These are phyloP conservation scores for Glossophaga mutica DNA, from an alignment of 2,797 vertebrate species.

Conservation along the genomic window DNA sequence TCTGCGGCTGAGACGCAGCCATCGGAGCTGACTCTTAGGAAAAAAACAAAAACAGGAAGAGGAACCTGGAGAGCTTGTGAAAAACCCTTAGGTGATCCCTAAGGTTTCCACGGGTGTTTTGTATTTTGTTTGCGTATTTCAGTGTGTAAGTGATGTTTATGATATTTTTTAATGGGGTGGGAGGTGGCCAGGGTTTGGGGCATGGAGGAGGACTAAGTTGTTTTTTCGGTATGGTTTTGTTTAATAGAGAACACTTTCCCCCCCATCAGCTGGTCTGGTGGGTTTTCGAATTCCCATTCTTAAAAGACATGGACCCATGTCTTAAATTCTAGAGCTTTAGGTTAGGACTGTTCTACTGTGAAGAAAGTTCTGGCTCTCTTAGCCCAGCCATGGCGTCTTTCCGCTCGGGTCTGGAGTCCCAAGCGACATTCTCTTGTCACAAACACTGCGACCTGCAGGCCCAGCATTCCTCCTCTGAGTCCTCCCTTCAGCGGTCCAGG, in stretches of 20 bases:
- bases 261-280: constrained; percentile 83
- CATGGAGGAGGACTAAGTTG: not conserved
- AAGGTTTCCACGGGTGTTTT: not conserved
- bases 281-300: constrained; percentile 66
- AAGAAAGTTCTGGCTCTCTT: constrained; percentile 48
- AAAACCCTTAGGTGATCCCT: not conserved
- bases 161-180: not conserved
- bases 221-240: constrained; percentile 41
- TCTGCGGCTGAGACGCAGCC: not conserved
- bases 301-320: constrained; percentile 44
- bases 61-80: not conserved
- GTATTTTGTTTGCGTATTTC: constrained; percentile 14
- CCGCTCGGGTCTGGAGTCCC: not conserved
- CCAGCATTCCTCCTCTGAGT: not conserved
- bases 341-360: constrained; percentile 63
- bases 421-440: not conserved
- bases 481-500: not conserved
- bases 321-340: not conserved
- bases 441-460: not conserved
- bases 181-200: not conserved
- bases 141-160: constrained; percentile 41
- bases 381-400: not conserved
- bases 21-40: not conserved
- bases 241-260: not conserved
- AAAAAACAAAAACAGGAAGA: not conserved